Base-by-base conservation (phyloP, 2,113 vertebrate genomes). In the Erythrolamprus reginae region DNA sequence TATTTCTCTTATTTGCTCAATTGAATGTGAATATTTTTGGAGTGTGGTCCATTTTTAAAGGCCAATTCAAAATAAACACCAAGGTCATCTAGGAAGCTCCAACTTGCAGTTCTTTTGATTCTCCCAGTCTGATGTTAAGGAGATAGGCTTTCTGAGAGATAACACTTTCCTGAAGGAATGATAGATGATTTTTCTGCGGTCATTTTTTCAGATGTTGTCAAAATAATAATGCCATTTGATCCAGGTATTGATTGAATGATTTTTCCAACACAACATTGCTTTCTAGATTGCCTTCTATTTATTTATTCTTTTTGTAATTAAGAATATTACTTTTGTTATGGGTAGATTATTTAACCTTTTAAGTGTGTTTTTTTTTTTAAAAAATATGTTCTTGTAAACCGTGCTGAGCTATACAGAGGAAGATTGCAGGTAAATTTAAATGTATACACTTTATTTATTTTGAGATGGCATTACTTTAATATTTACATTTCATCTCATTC, bases 401-500 rank as follows among this genome's bases (percentile, higher is more conserved):
- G 38, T 77, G 5, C 33, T 77, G 65, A 38, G 2, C 33, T 38
- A 8, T 77, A 77, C 17, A 38, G 65, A 77, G n/a, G 33, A 77
- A 38, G 65, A 77, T 38, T 65, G 58, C n/a, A n/a, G 12, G 28
- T 65, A 33, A 15, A 65, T 65, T 65, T 65, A 65, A 65, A 65
- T 65, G 12, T 65, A n/a, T 65, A n/a, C 4, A 2, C 28, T n/a
- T 65, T n/a, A 65, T 65, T 65, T 65, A 17, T 38, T 38, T 70
- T 65, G 56, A 58, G 84, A 86, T 23, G 82, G 12, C 28, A 93
- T 51, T 0, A 0, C 52, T 89, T 23, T 38, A 28, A 77, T 9
- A 33, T 83, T 94, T 91, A 93, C 56, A 90, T 70, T 56, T 17
- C 48, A 3, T 17, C 23, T 33, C 3, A 26, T 61, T 93, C 91